phyloP scores from a whole-genome alignment of 2,888 invertebrate species.

The Andrena camellia region DNA sequence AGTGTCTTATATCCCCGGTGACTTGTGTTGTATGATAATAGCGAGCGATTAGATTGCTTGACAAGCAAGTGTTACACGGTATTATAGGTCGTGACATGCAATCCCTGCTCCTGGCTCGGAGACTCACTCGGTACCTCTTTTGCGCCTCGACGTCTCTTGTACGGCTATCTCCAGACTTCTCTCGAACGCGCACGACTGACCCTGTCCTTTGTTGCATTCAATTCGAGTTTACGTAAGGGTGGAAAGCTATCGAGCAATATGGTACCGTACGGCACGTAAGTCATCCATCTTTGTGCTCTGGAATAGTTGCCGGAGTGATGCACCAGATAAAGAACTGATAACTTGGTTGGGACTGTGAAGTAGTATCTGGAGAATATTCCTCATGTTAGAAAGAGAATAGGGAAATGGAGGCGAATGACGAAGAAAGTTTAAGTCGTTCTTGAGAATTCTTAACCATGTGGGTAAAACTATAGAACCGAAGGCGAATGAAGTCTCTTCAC shows the following conservation, averaged over 20 bases:
- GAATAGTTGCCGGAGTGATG: too few relatives aligned
- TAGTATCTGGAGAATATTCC: not conserved
- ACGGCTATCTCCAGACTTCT: conserved; percentile 45
- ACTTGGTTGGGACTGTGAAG: too few relatives aligned
- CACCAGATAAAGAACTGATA: too few relatives aligned
- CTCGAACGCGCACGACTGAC: conserved; percentile 20
- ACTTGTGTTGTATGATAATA: conserved; percentile 53
- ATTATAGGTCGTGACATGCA: conserved; percentile 54
- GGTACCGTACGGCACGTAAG: too few relatives aligned
- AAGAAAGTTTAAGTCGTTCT: too few relatives aligned
- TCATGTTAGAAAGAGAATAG: too few relatives aligned
- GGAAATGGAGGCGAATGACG: too few relatives aligned
- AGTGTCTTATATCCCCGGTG: conserved; percentile 35
- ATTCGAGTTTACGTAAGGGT: conserved; percentile 3
- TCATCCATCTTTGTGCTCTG: not conserved
- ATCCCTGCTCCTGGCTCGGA: conserved; percentile 41
- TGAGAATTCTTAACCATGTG: too few relatives aligned
- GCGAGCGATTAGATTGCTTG: conserved; percentile 61
- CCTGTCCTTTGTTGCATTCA: not conserved
- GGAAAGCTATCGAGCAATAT: conserved; percentile 10
- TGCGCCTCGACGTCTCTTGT: conserved; percentile 40
- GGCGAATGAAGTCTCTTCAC: too few relatives aligned
- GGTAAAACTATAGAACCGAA: too few relatives aligned
- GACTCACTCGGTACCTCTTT: conserved; percentile 53
- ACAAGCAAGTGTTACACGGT: conserved; percentile 55